phyloP scores from a whole-genome alignment of 2,888 invertebrate species.

The Anorthoa munda region DNA sequence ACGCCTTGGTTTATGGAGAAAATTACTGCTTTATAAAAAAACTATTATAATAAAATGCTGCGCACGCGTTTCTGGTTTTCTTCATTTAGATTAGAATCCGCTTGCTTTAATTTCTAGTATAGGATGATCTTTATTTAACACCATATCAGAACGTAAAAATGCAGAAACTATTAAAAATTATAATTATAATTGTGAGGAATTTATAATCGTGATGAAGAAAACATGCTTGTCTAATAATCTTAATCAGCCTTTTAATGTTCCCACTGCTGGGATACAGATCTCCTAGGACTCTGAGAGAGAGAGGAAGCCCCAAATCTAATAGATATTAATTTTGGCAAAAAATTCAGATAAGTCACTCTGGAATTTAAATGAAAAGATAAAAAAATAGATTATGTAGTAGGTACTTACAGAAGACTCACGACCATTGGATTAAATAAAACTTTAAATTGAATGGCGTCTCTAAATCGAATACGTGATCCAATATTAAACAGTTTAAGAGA shows the following conservation, averaged over 20 bases:
- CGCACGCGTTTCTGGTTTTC: constrained; percentile 19
- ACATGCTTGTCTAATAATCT: too few species aligned
- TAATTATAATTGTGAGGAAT: too few species aligned
- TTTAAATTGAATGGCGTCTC: constrained; percentile 45
- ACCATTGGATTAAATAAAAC: constrained; percentile 45
- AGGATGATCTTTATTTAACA: too few species aligned
- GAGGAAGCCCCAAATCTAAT: too few species aligned
- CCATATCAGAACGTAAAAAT: too few species aligned
- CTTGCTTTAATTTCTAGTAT: neutral
- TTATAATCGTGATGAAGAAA: too few species aligned
- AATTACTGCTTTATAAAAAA: constrained; percentile 61
- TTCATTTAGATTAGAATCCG: constrained; percentile 5
- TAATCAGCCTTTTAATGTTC: too few species aligned
- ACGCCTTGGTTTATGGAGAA: constrained; percentile 74
- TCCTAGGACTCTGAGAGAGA: too few species aligned
- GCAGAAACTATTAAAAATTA: neutral
- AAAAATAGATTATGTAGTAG: constrained; percentile 36
- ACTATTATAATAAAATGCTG: constrained; percentile 21
- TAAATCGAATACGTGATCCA: constrained; percentile 64
- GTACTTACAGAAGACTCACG: constrained; percentile 41
- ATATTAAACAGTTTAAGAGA: constrained; percentile 44
- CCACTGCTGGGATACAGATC: too few species aligned
- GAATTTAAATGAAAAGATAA: constrained; percentile 33
- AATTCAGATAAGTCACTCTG: neutral
- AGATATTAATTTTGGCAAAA: neutral